A percentile compares a stretch with the other conserved stretches of the same genome.
phyloP scores from a whole-genome alignment of 2,888 invertebrate species.

The Drosophila dives region DNA sequence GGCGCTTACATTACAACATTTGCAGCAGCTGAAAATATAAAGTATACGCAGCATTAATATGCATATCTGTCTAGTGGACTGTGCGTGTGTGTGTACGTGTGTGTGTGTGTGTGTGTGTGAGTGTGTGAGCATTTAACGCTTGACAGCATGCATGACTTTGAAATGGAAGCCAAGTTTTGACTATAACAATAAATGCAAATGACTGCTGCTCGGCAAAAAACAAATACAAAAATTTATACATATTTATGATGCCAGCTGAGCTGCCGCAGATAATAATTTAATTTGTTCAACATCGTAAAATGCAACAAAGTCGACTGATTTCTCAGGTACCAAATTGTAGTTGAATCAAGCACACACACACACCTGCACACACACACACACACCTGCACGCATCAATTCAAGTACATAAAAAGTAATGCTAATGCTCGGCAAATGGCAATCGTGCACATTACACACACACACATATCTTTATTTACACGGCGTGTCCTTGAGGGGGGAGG shows the following conservation, averaged over 20 bases:
- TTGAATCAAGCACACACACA: conserved; percentile 26
- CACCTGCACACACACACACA: conserved; percentile 15
- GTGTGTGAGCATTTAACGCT: conserved; percentile 62
- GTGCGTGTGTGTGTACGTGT: conserved; percentile 16
- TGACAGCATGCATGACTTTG: conserved; percentile 66
- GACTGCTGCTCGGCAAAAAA: conserved; percentile 16
- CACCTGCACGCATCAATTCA: conserved; percentile 47
- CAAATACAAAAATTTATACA: conserved; percentile 5
- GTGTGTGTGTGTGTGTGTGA: conserved; percentile 30
- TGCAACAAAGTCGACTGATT: conserved; percentile 55
- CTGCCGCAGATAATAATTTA: conserved; percentile 72
- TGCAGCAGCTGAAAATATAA: conserved; percentile 71
- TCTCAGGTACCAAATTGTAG: conserved; percentile 12
- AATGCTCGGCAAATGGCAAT: conserved; percentile 57
- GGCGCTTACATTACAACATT: conserved; percentile 63
- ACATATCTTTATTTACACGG: conserved; percentile 57
- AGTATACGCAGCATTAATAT: conserved; percentile 74
- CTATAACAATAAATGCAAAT: conserved; percentile 77
- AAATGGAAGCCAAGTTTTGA: conserved; percentile 62
- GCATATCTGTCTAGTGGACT: conserved; percentile 53
- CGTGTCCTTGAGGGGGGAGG: background rate
- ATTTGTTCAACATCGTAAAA: conserved; percentile 61
- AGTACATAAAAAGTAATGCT: conserved; percentile 70
- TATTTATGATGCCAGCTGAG: conserved; percentile 62
- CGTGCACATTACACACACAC: conserved; percentile 44